These are phyloP conservation scores for Hydraecia micacea DNA, from an alignment of 2,888 invertebrate species.

Conservation along the genomic window DNA sequence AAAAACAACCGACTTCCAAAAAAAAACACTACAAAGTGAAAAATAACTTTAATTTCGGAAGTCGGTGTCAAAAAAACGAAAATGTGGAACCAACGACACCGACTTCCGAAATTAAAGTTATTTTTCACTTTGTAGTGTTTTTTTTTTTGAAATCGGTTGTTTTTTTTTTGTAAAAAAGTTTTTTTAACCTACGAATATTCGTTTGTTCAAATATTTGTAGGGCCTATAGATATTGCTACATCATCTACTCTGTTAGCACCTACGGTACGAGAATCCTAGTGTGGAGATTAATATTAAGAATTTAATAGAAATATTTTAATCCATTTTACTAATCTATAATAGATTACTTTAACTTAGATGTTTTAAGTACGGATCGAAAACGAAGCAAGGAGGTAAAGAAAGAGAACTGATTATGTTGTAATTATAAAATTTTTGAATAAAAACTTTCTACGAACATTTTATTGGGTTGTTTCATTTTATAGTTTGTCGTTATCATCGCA, in stretches of 20 bases:
- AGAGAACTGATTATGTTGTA: constrained; percentile 30
- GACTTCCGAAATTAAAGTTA: too few species aligned
- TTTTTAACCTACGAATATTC: background rate
- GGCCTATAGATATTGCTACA: background rate
- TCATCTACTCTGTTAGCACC: background rate
- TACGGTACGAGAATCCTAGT: constrained; percentile 29
- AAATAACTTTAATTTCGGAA: too few species aligned
- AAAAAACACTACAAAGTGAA: too few species aligned
- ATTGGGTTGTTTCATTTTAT: background rate
- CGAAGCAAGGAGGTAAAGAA: background rate
- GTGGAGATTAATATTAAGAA: constrained; percentile 8
- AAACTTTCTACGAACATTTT: background rate
- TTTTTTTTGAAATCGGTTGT: too few species aligned
- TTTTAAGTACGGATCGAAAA: constrained; percentile 1
- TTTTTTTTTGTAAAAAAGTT: too few species aligned
- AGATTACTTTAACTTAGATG: background rate
- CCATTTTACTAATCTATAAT: background rate
- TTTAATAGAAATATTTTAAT: background rate
- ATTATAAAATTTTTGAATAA: constrained; percentile 17
- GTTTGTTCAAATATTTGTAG: background rate
- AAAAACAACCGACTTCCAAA: too few species aligned
- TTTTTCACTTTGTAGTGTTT: too few species aligned
- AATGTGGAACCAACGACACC: too few species aligned
- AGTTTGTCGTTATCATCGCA: background rate
- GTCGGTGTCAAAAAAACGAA: too few species aligned